phyloP scores from a whole-genome alignment of 1,140 invertebrate species.

The Heliconius hewitsoni region DNA sequence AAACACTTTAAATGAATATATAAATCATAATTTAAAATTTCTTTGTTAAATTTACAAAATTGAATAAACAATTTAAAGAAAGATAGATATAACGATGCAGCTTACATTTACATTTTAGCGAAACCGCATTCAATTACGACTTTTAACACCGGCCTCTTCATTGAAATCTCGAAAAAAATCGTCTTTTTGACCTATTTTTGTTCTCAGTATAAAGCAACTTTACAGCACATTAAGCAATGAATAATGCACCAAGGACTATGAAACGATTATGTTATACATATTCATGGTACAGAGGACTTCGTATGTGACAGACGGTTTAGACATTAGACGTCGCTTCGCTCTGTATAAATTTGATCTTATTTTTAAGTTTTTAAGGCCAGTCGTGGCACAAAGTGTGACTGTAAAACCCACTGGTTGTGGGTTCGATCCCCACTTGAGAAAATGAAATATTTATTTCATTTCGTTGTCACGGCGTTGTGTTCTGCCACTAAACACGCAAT shows the following conservation, averaged over 20 bases:
- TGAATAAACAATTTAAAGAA: not conserved
- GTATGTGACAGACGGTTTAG: not conserved
- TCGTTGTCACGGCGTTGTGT: no score
- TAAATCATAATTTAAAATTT: not conserved
- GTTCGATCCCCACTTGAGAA: no score
- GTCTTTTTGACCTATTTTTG: conserved; percentile 33
- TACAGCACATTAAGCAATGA: conserved; percentile 23
- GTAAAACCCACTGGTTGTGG: no score
- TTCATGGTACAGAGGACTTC: not conserved
- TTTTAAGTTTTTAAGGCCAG: no score
- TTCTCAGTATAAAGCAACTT: conserved; percentile 23
- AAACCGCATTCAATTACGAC: conserved; percentile 19
- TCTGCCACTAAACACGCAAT: no score
- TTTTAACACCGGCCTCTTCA: conserved; percentile 22
- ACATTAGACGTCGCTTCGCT: not conserved
- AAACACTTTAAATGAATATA: not conserved
- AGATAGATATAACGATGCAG: conserved; percentile 2
- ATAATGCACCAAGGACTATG: conserved; percentile 15
- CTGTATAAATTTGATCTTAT: not conserved
- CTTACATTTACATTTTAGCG: conserved; percentile 14
- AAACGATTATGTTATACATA: not conserved
- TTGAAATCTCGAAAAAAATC: conserved; percentile 11
- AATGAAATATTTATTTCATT: no score
- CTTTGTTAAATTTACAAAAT: not conserved
- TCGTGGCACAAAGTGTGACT: no score